phyloP scores from a whole-genome alignment of 2,113 vertebrate genomes.

The Anarhynchus alexandrinus region DNA sequence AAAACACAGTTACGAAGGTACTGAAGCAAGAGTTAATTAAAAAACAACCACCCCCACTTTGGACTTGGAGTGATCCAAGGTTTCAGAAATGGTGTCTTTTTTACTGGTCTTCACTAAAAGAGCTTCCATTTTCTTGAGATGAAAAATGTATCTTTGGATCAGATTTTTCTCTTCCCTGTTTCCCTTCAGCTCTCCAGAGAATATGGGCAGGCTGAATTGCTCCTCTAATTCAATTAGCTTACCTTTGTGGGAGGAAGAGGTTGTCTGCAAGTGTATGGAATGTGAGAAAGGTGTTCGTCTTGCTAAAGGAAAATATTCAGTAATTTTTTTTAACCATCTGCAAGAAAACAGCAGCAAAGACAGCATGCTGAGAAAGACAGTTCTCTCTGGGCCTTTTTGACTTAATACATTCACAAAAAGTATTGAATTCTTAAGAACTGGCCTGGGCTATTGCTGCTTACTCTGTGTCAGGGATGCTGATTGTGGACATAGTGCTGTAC shows the following conservation, averaged over 20 bases:
- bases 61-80: background rate
- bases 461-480: background rate
- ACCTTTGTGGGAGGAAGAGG: background rate
- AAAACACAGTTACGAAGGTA: background rate
- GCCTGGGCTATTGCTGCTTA: background rate
- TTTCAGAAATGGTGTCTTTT: background rate
- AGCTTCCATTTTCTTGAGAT: background rate
- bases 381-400: background rate
- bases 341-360: background rate
- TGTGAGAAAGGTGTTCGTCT: background rate
- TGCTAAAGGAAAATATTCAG: background rate
- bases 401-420: background rate
- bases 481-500: background rate
- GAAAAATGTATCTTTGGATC: background rate
- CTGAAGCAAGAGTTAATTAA: background rate
- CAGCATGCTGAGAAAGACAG: background rate
- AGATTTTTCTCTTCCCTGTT: background rate
- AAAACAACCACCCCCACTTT: background rate
- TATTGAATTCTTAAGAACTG: background rate
- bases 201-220: background rate
- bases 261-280: background rate
- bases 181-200: background rate
- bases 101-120: background rate
- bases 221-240: background rate
- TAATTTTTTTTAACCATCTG: background rate